Evolutionary conservation across 53 echinoderm and acorn worm species (phyloP).

Genomic region (Stichopus horrens): DNA sequence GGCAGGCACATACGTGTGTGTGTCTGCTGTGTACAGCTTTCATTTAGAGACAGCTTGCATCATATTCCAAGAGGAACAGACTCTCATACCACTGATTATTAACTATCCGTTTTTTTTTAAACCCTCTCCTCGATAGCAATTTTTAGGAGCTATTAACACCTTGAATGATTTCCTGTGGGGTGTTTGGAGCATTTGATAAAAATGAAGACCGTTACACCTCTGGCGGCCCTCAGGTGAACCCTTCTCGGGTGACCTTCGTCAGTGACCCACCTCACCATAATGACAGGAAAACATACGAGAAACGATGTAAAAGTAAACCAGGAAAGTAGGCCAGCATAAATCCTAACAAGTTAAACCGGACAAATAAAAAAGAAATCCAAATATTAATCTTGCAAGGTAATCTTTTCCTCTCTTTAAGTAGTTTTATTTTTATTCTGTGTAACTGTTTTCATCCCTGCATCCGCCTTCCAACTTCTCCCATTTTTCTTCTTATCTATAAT

Average conservation of each 20-base stretch:
- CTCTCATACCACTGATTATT: background rate
- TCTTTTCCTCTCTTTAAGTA: slow-evolving; percentile 13
- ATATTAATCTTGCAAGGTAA: slow-evolving; percentile 33
- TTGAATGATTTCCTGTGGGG: background rate
- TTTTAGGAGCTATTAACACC: background rate
- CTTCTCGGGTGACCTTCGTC: background rate
- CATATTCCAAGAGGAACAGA: too few species aligned
- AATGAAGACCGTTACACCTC: slow-evolving; percentile 2
- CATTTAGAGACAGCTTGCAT: too few species aligned
- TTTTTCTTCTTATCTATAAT: background rate
- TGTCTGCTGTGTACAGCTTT: background rate
- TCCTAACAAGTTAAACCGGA: slow-evolving; percentile 26
- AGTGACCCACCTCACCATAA: slow-evolving; percentile 31
- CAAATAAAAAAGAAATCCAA: slow-evolving; percentile 38
- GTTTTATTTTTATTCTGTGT: background rate
- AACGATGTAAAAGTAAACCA: background rate
- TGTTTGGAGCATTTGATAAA: slow-evolving; percentile 20
- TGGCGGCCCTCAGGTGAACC: slow-evolving; percentile 30
- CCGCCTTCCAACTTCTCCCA: background rate
- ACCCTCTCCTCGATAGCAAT: background rate
- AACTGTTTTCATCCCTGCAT: slow-evolving; percentile 28
- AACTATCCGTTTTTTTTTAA: background rate
- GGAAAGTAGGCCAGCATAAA: slow-evolving; percentile 23
- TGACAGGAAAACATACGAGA: slow-evolving; percentile 26
- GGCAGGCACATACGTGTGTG: background rate